Evolutionary conservation across 2,113 vertebrate genomes (phyloP).

Genomic region (Piprites chloris): DNA sequence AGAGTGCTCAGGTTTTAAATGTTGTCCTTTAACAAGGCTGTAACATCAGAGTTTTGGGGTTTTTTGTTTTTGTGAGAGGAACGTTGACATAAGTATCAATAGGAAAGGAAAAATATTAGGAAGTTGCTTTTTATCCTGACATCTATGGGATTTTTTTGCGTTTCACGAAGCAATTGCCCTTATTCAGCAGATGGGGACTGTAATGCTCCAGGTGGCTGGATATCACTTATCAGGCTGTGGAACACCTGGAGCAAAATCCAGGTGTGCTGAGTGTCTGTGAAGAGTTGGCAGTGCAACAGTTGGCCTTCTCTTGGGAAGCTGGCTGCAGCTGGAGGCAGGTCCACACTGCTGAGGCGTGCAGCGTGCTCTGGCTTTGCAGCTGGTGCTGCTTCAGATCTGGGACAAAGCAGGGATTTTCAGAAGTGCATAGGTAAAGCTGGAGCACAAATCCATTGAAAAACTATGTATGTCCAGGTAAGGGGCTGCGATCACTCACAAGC

Average conservation of each 20-base stretch:
- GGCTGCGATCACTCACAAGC: not conserved
- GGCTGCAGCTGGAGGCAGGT: not conserved
- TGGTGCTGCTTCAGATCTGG: not conserved
- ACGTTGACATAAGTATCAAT: not conserved
- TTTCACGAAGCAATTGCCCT: not conserved
- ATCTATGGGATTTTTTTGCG: not conserved
- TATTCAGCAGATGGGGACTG: not conserved
- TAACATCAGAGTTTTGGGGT: not conserved
- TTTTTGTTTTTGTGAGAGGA: not conserved
- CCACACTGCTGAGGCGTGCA: fast-evolving
- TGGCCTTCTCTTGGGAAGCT: not conserved
- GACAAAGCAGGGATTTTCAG: not conserved
- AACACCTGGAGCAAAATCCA: not conserved
- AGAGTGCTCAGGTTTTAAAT: not conserved
- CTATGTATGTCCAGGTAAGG: not conserved
- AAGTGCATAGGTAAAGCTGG: not conserved
- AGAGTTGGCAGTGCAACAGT: not conserved
- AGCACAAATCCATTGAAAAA: not conserved
- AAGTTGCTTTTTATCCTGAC: not conserved
- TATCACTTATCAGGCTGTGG: not conserved
- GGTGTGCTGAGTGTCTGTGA: not conserved
- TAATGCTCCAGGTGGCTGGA: not conserved
- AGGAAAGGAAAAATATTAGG: not conserved
- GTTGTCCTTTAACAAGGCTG: not conserved
- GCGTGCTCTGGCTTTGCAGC: not conserved